These are phyloP conservation scores for Orchesellides sinensis DNA, from an alignment of 2,888 invertebrate genomes.

Conservation along the genomic window DNA sequence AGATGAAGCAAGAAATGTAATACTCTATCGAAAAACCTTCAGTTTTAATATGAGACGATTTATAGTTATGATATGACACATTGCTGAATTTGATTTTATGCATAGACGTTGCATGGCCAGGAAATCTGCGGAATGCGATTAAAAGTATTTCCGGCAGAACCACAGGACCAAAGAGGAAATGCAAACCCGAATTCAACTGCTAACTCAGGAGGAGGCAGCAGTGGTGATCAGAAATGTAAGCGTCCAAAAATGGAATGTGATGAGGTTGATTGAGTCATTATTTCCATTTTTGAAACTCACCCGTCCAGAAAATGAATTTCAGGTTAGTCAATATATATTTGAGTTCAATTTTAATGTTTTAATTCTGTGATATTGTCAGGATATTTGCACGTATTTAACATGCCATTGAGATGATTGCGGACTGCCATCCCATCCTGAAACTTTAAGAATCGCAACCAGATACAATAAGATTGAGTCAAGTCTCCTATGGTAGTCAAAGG, in stretches of 20 bases:
- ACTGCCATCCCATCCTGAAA: slow-evolving; percentile 63
- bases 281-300: slow-evolving; percentile 64
- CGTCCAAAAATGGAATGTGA: slow-evolving; percentile 73
- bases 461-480: slow-evolving; percentile 59
- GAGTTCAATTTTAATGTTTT: slow-evolving; percentile 59
- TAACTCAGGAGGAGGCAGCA: slow-evolving; percentile 58
- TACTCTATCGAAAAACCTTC: not conserved
- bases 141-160: slow-evolving; percentile 92
- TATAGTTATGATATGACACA: no score
- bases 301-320: slow-evolving; percentile 64
- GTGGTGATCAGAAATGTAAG: slow-evolving; percentile 75
- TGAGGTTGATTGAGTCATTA: slow-evolving; percentile 63
- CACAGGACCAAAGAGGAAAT: slow-evolving; percentile 75
- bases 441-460: slow-evolving; percentile 62
- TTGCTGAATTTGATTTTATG: no score
- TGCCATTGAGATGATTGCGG: slow-evolving; percentile 64
- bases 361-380: slow-evolving; percentile 70
- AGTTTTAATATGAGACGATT: slow-evolving; percentile 23
- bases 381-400: slow-evolving; percentile 68
- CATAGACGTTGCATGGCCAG: slow-evolving; percentile 88
- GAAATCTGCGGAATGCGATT: slow-evolving; percentile 91
- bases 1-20: slow-evolving; percentile 84
- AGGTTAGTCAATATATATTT: slow-evolving; percentile 47
- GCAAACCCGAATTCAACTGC: slow-evolving; percentile 57
- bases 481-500: slow-evolving; percentile 64